Evolutionary conservation across 2,888 invertebrate genomes (phyloP), one percentile per base, ranked within the genome.

Genomic region (Steinernema carpocapsae): DNA sequence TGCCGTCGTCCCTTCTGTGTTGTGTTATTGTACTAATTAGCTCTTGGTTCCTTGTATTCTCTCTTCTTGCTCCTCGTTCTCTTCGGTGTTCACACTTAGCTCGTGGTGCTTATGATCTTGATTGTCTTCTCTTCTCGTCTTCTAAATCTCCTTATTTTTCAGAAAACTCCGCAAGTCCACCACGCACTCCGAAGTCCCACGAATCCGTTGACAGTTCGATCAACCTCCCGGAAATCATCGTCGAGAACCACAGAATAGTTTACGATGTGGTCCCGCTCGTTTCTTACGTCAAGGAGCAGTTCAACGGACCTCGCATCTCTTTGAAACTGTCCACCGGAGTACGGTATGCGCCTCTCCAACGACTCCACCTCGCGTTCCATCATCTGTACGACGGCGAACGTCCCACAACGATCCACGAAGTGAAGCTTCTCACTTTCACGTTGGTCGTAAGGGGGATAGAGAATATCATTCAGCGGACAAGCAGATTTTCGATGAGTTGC

Each of bases 341-440:
- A 12, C 52, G 52, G 12, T 52, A 52, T 22, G 19, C 52, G 1
- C 52, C 52, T 22, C 52, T 52, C 12, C 52, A 52, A 52, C 52
- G 52, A 12, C 52, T 52, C 52, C 52, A 52, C 24, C 52, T 52
- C 3, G 52, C 52, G 19, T 10, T 52, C 1, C 19, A 7, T 22
- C 6, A 12, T 24, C 52, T 52, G 4, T 52, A 22, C 52, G 24
- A 22, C 24, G 52, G 22, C 6, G 7, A 19, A 1, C 1, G 2
- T 3, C 22, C 10, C 24, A n/a, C 12, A 22, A 3, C 12, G 12
- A n/a, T 52, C 22, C 19, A 12, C 1, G 52, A 22, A 22, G 52
- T 52, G 1, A 19, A 6, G 22, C 19, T 52, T 4, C 10, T 52
- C 52, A 24, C 10, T 24, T 19, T 52, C 19, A 22, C 22, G 1